phyloP scores from a whole-genome alignment of 2,797 vertebrate genomes.

The Strix occidentalis region DNA sequence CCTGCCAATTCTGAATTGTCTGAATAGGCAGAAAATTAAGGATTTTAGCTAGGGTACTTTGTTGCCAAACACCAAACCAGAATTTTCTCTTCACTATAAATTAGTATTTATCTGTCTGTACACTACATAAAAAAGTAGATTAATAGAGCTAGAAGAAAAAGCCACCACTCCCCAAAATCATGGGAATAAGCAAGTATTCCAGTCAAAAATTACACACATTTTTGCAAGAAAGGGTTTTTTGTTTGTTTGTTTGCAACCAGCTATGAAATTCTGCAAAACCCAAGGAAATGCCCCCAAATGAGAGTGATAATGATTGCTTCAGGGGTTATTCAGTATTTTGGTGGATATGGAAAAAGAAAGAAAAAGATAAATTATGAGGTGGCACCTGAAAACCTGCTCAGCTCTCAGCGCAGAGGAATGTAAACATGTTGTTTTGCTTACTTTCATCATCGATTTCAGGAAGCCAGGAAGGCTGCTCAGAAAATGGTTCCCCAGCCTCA shows the following conservation, averaged over 20 bases:
- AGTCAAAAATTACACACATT: background rate
- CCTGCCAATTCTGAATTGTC: background rate
- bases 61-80: background rate
- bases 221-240: background rate
- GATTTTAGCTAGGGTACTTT: background rate
- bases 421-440: background rate
- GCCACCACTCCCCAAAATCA: background rate
- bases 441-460: background rate
- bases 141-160: background rate
- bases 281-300: fast-evolving
- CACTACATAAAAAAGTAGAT: background rate
- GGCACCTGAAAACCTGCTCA: background rate
- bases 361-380: background rate
- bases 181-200: background rate
- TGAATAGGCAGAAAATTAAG: background rate
- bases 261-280: background rate
- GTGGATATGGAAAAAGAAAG: background rate
- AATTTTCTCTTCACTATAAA: background rate
- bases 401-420: background rate
- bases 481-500: background rate
- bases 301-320: fast-evolving
- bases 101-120: background rate
- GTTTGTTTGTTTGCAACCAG: background rate
- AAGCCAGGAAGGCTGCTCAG: background rate
- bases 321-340: background rate